Base-by-base conservation (phyloP, 2,888 invertebrate genomes). In the Melikaiella ostensackeni region DNA sequence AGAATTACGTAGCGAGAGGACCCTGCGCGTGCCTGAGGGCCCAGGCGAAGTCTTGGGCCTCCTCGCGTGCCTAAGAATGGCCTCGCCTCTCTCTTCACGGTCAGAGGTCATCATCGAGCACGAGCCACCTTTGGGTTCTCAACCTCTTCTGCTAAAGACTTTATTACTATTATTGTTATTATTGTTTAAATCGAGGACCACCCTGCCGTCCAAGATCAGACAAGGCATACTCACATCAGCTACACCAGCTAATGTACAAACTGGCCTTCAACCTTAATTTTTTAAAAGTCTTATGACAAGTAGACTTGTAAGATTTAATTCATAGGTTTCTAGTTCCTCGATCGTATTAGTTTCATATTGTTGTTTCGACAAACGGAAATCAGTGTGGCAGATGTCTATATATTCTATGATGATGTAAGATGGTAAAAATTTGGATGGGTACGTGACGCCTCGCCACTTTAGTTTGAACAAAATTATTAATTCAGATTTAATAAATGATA, bases 41-140 rank as follows among this genome's bases (percentile, higher is more conserved):
- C 59, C 24, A 85, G 90, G 90, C 89, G 83, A 86, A 86, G 83
- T 84, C 83, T 84, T 85, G 86, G 87, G 86, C 86, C 81, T 82
- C 84, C 86, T 90, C 90, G 90, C 89, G 90, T 90, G 90, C 89
- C 89, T 87, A 83, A 82, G 85, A 86, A 86, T 87, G 87, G 86
- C 86, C 87, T 88, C 88, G 88, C 86, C 84, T 84, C 84, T 82
- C 85, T 87, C 86, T 87, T 89, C 85, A 87, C 87, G 90, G 91
- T 91, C 91, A 91, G 87, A 91, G 91, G 90, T 91, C 91, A 88
- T 85, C 85, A 83, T 87, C 87, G 88, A 90, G 89, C 91, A 91
- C 90, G 90, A 91, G 90, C 90, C 90, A 89, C 87, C 88, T 86
- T 86, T 77, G 86, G 88, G 89, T 89, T 89, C 89, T 90, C 88